These are phyloP conservation scores for Graptemys geographica DNA, from an alignment of 2,797 vertebrate species.

Conservation along the genomic window DNA sequence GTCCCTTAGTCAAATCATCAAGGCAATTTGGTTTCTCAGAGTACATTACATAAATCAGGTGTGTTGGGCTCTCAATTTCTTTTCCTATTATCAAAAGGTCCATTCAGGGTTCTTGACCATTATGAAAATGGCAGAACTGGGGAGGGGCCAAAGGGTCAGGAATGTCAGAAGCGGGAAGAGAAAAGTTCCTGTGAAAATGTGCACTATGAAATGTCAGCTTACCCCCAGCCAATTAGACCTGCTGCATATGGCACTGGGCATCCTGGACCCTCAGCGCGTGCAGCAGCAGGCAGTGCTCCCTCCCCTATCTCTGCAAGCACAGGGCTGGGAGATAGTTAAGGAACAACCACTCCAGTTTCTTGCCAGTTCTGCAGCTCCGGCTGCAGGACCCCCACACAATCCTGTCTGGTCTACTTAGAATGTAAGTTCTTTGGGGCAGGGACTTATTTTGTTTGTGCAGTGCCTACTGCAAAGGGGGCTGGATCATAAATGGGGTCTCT, in stretches of 20 bases:
- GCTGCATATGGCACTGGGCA: not conserved
- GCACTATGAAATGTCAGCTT: not conserved
- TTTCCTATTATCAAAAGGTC: not conserved
- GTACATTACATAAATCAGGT: not conserved
- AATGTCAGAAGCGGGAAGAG: fast-evolving
- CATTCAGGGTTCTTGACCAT: fast-evolving
- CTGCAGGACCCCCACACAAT: not conserved
- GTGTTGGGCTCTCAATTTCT: not conserved
- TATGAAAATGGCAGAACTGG: not conserved
- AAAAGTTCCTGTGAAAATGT: not conserved
- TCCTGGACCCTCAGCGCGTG: not conserved
- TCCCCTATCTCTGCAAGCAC: not conserved
- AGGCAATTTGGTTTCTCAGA: fast-evolving
- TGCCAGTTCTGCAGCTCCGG: not conserved
- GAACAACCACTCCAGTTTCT: not conserved
- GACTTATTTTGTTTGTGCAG: not conserved
- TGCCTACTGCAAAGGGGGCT: not conserved
- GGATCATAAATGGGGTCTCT: not conserved
- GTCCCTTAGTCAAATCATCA: not conserved
- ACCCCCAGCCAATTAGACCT: not conserved
- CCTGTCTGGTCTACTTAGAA: not conserved
- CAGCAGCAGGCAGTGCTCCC: not conserved
- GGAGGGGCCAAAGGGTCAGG: fast-evolving
- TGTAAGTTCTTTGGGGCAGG: not conserved
- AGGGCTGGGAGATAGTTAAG: too few relatives aligned